These are phyloP conservation scores for Ommatoiulus sabulosus DNA, from an alignment of 2,888 invertebrate species.

Conservation along the genomic window DNA sequence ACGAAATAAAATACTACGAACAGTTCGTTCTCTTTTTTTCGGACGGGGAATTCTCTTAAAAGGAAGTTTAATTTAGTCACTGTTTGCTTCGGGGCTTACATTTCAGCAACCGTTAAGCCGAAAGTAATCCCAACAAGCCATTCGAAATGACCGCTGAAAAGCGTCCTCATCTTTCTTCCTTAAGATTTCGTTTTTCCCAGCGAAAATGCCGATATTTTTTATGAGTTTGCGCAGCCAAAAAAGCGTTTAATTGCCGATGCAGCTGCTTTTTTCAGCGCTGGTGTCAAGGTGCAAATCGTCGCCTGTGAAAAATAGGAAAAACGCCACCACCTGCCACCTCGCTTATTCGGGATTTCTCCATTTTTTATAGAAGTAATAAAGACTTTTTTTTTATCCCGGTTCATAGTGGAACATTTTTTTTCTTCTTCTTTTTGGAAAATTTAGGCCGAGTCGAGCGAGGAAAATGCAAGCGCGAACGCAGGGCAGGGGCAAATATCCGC, in stretches of 20 bases:
- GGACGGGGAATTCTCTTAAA: too few species aligned
- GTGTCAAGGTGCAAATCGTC: slow-evolving; percentile 8
- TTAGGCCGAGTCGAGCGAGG: background rate
- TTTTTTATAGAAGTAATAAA: slow-evolving; percentile 16
- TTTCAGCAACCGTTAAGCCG: too few species aligned
- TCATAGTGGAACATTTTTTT: background rate
- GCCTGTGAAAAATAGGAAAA: background rate
- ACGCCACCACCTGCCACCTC: background rate
- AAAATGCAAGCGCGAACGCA: background rate
- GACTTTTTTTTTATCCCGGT: background rate
- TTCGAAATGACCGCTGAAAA: too few species aligned
- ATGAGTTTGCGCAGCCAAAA: background rate
- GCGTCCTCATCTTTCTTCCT: too few species aligned
- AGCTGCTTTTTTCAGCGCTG: background rate
- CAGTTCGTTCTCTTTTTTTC: too few species aligned
- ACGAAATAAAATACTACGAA: too few species aligned
- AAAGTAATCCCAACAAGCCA: too few species aligned
- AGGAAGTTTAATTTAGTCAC: too few species aligned
- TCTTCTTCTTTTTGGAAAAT: background rate
- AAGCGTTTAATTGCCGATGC: background rate
- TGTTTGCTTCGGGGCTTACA: too few species aligned
- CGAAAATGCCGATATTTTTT: background rate
- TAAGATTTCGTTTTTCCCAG: background rate
- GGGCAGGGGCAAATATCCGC: background rate
- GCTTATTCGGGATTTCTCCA: background rate